Evolutionary conservation across 2,797 vertebrate genomes (phyloP).

Genomic region (Sitta carolinensis): DNA sequence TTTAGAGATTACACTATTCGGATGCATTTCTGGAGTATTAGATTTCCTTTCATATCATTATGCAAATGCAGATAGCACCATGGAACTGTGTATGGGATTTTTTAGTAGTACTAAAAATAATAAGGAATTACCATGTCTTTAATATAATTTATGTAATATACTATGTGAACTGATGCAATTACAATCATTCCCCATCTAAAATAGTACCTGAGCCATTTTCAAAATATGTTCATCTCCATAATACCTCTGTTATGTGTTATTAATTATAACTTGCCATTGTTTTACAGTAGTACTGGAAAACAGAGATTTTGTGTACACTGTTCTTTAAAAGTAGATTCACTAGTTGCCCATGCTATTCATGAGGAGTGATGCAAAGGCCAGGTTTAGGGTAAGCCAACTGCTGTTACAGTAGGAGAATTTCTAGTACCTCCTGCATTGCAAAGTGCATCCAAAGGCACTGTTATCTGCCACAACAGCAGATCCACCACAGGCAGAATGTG

Average conservation of each 20-base stretch:
- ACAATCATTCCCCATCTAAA: neutral
- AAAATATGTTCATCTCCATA: neutral
- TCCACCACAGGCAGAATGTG: neutral
- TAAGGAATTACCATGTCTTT: neutral
- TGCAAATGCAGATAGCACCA: neutral
- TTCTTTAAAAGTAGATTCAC: neutral
- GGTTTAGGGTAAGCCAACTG: neutral
- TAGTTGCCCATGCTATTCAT: neutral
- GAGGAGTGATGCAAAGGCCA: neutral
- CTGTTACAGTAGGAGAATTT: neutral
- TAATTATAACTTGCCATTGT: neutral
- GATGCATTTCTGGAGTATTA: neutral
- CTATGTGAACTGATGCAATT: neutral
- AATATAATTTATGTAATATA: neutral
- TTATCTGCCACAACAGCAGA: neutral
- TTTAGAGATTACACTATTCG: neutral
- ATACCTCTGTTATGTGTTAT: neutral
- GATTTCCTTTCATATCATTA: neutral
- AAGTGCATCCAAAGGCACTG: neutral
- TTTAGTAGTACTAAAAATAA: neutral
- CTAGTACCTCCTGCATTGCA: neutral
- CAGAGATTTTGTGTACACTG: neutral
- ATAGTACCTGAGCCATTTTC: neutral
- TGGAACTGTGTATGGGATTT: neutral
- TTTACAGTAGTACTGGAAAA: neutral